Percentiles rank a stretch among this genome's conserved stretches.
Conservation (phyloP, 2,797 vertebrate genomes). For the Eulemur coronatus region DNA sequence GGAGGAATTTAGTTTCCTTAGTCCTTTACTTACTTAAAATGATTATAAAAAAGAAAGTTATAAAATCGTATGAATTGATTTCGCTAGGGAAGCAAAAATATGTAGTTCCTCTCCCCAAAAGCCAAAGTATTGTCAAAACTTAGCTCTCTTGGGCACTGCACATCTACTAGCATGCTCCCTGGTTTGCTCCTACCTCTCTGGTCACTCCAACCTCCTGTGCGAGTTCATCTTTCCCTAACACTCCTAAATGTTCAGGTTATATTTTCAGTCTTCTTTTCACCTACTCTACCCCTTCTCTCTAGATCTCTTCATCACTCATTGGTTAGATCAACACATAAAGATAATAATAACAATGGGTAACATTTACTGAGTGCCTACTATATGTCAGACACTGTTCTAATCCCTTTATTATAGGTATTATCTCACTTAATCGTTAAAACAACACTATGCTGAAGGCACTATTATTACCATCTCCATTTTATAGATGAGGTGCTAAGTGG, state of each 20-base stretch:
- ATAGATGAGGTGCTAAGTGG: background rate
- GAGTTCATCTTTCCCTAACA: constrained; percentile 9
- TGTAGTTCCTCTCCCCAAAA: background rate
- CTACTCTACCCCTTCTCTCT: background rate
- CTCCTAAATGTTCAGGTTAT: background rate
- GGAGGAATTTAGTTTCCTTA: background rate
- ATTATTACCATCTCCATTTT: background rate
- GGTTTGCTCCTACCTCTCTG: background rate
- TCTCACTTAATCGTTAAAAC: constrained; percentile 1
- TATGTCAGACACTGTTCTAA: background rate
- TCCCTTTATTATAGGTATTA: background rate
- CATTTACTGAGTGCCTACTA: background rate
- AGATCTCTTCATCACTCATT: background rate
- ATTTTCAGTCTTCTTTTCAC: background rate
- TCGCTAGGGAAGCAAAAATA: constrained; percentile 28
- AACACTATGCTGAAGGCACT: background rate
- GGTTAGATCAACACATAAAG: background rate
- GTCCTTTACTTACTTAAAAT: background rate
- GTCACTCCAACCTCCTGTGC: background rate
- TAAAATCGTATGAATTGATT: constrained; percentile 10
- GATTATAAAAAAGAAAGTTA: constrained; percentile 28
- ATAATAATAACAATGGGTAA: background rate
- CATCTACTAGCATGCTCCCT: background rate
- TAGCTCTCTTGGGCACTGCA: background rate
- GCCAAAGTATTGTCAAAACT: background rate